These are phyloP conservation scores for Rhinoraja longicauda DNA, from an alignment of 2,797 vertebrate genomes.

Conservation along the genomic window DNA sequence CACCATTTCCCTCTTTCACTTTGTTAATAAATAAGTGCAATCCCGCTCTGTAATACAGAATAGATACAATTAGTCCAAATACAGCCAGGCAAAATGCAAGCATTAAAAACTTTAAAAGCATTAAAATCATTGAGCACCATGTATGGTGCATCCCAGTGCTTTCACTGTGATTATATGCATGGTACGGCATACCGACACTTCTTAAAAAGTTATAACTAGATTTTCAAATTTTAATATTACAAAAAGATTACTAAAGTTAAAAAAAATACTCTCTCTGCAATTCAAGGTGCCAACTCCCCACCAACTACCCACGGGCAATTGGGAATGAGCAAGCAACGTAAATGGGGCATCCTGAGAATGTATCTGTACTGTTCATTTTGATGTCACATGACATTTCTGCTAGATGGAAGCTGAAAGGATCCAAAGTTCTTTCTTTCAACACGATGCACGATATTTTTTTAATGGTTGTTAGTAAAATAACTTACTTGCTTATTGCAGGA, in stretches of 20 bases:
- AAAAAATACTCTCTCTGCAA: too few species aligned
- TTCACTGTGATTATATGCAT: too few species aligned
- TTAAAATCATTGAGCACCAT: too few species aligned
- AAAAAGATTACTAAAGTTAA: too few species aligned
- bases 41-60: not conserved
- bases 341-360: too few species aligned
- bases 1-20: slow-evolving; percentile 35
- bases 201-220: too few species aligned
- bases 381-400: not conserved
- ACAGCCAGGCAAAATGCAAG: not conserved
- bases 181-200: too few species aligned
- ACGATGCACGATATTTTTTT: not conserved
- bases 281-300: too few species aligned
- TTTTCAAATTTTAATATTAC: too few species aligned
- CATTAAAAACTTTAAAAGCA: not conserved
- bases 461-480: not conserved
- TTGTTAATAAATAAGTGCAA: slow-evolving; percentile 32
- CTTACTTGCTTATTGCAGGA: slow-evolving; percentile 29
- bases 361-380: not conserved
- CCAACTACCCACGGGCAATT: too few species aligned
- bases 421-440: not conserved
- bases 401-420: not conserved
- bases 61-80: not conserved
- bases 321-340: too few species aligned
- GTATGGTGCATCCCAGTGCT: too few species aligned